Conservation (phyloP, 1,140 invertebrate species). For the Stenopsyche tienmushanensis region DNA sequence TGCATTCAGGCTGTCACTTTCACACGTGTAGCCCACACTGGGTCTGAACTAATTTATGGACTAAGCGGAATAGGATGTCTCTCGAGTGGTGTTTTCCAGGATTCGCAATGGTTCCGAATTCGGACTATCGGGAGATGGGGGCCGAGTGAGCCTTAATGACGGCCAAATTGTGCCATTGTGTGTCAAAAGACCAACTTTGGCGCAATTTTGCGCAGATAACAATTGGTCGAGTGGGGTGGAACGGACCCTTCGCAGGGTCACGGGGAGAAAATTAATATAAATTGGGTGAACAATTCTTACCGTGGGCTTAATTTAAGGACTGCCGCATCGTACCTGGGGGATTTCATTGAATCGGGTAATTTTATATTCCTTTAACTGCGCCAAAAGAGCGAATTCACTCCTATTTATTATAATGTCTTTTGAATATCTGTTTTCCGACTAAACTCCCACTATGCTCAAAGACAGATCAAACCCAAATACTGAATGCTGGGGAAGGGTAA, state of each 20-base stretch:
- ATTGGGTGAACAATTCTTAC: too few relatives aligned
- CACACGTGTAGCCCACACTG: too few relatives aligned
- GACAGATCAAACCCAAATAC: not conserved
- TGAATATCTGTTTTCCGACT: not conserved
- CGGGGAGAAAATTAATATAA: constrained; percentile 23
- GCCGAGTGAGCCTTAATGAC: constrained; percentile 12
- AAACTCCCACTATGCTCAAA: not conserved
- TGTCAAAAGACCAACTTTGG: constrained; percentile 19
- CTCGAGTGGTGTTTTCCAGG: not conserved
- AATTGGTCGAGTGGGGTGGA: constrained; percentile 9
- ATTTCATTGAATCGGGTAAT: not conserved
- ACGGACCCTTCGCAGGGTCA: too few relatives aligned
- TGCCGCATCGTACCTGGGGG: too few relatives aligned
- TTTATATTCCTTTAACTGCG: not conserved
- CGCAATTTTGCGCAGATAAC: constrained; percentile 17
- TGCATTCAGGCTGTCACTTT: too few relatives aligned
- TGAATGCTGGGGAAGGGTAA: too few relatives aligned
- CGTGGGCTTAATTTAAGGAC: too few relatives aligned
- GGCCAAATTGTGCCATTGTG: constrained; percentile 11
- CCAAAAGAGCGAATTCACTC: not conserved
- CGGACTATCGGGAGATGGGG: too few relatives aligned
- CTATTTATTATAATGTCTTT: not conserved
- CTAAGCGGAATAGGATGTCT: not conserved
- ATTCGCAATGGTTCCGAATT: too few relatives aligned
- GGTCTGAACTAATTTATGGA: too few relatives aligned